Conservation (phyloP, 2,888 invertebrate genomes). For the Stenodema calcarata region DNA sequence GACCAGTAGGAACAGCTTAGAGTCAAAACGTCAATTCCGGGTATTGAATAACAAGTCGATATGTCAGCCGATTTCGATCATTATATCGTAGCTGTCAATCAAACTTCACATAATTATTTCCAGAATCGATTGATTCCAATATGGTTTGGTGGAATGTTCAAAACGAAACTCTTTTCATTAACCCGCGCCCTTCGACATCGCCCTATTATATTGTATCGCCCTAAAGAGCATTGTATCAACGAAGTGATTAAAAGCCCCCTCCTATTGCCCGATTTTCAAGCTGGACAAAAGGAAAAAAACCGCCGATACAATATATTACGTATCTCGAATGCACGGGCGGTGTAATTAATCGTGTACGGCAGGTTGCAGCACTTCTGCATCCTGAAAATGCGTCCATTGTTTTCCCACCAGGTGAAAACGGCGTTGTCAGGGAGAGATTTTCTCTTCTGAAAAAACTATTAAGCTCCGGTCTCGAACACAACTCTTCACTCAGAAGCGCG, state of each 20-base stretch:
- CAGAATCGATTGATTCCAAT: background rate
- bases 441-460: constrained; percentile 39
- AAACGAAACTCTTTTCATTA: background rate
- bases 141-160: background rate
- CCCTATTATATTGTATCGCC: background rate
- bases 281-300: background rate
- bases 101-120: background rate
- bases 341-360: constrained; percentile 28
- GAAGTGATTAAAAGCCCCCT: background rate
- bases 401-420: constrained; percentile 35
- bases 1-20: too few species aligned
- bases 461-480: constrained; percentile 33
- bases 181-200: background rate
- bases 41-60: too few species aligned
- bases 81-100: background rate
- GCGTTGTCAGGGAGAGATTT: constrained; percentile 24
- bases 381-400: constrained; percentile 33
- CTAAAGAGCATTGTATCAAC: background rate
- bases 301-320: constrained; percentile 1
- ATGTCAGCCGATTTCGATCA: too few species aligned
- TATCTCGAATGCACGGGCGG: background rate
- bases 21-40: too few species aligned
- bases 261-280: background rate
- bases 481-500: constrained; percentile 35
- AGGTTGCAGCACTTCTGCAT: constrained; percentile 5